Evolutionary conservation across 2,797 vertebrate species (phyloP), one percentile per base, ranked within the genome.

Genomic region (Trematomus bernacchii): DNA sequence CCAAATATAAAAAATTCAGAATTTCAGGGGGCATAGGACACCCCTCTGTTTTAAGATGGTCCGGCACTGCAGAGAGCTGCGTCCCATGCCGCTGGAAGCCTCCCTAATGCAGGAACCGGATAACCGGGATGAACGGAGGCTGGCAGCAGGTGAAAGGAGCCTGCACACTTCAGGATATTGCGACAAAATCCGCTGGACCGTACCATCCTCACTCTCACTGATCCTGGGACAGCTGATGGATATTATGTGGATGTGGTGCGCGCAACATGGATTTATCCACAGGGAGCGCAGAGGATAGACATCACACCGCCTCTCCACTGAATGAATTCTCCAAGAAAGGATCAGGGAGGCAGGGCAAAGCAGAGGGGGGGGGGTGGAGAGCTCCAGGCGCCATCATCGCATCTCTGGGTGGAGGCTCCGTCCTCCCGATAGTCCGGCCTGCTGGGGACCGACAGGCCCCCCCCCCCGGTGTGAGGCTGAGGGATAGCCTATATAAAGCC

Each of bases 401-500:
- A n/a, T 57, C 58, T 55, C 42, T 12, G 21, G 47, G 58, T 67
- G 66, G 37, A 42, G 44, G 53, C 60, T 4, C 21, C 15, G 64
- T 14, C 13, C 59, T 60, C 57, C 54, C 60, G 54, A 67, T 3
- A 19, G 51, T 61, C 21, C 30, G 33, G 48, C 63, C 63, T 21
- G 54, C 53, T 7, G n/a, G 23, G 52, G 44, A 58, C 13, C 59
- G 23, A 48, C 7, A 72, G 73, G 73, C 83, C 85, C 52, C 83
- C 87, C 77, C 71, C 76, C n/a, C n/a, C 51, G 40, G 10, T 30
- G 50, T 50, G 40, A 2, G 58, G 27, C 37, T 3, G 33, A 50
- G 5, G 37, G 4, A 13, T 18, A 47, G 4, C 6, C 67, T 77
- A 78, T 84, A 85, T 69, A 85, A 81, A 66, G 18, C 16, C 53